Evolutionary conservation across 2,113 vertebrate genomes (phyloP), one percentile per base, ranked within the genome.

Genomic region (Salvator merianae): DNA sequence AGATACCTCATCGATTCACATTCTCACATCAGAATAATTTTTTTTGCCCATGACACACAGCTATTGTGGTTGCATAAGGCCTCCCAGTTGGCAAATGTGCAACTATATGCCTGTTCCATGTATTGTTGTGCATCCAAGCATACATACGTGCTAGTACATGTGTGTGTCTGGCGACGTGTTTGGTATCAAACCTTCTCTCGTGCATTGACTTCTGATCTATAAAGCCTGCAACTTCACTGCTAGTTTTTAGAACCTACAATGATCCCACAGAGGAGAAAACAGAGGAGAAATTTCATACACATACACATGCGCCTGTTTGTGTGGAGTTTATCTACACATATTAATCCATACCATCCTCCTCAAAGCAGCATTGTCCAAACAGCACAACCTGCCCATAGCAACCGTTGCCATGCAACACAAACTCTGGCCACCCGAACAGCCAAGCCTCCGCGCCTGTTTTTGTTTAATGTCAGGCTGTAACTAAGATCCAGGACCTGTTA

Each of bases 351-450:
- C 66, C 38, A 62, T 87, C 88, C 91, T 90, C 82, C 91, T 92
- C 70, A 47, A 92, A 89, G 90, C 90, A 91, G 93, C 92, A 5
- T 82, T 93, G 79, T 91, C 93, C 82, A 92, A 93, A 93, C 75
- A 92, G 87, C 90, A 91, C 88, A 63, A 79, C 92, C 90, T 88
- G 89, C 89, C 93, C 94, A 75, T 94, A 92, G 93, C 88, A 90
- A 94, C 92, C 1, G 82, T 93, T 80, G 84, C 93, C 75, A 88
- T 75, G 94, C 90, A 92, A 84, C 91, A 86, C 90, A 90, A 90
- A 91, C 92, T 93, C 90, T 91, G 90, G 88, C 85, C 88, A 84
- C 84, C 81, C 89, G 89, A 89, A 85, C 80, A 81, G 88, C 91
- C 85, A 89, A 89, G 88, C 83, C 93, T 85, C 76, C 1, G 38